A percentile compares a stretch with the other conserved stretches of the same genome.
phyloP scores from a whole-genome alignment of 2,113 vertebrate species.

The Crotalus tigris region DNA sequence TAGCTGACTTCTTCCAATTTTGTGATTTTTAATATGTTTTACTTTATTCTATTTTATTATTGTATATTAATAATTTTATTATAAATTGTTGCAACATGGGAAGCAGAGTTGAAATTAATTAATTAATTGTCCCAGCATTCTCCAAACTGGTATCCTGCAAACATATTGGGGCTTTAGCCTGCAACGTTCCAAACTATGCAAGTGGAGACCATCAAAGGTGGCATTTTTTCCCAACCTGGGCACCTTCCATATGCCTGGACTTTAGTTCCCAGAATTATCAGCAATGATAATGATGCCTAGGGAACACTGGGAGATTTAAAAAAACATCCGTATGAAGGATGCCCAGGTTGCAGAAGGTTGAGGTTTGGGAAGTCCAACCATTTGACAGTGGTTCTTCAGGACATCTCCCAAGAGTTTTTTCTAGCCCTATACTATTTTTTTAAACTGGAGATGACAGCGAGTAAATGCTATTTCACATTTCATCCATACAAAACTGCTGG shows the following conservation, averaged over 20 bases:
- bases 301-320: background rate
- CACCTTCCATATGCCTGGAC: background rate
- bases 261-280: background rate
- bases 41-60: background rate
- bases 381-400: background rate
- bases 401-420: background rate
- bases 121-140: background rate
- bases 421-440: background rate
- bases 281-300: background rate
- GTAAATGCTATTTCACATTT: background rate
- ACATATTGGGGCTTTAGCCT: background rate
- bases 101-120: background rate
- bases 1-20: background rate
- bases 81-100: background rate
- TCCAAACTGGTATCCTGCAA: background rate
- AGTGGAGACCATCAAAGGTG: background rate
- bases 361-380: background rate
- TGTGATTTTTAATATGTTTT: background rate
- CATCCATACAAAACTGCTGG: background rate
- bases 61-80: background rate
- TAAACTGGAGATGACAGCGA: background rate
- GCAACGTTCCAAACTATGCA: background rate
- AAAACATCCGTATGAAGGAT: background rate
- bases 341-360: background rate
- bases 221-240: background rate